These are phyloP conservation scores for Euplagia quadripunctaria DNA, from an alignment of 2,888 invertebrate species.

Conservation along the genomic window DNA sequence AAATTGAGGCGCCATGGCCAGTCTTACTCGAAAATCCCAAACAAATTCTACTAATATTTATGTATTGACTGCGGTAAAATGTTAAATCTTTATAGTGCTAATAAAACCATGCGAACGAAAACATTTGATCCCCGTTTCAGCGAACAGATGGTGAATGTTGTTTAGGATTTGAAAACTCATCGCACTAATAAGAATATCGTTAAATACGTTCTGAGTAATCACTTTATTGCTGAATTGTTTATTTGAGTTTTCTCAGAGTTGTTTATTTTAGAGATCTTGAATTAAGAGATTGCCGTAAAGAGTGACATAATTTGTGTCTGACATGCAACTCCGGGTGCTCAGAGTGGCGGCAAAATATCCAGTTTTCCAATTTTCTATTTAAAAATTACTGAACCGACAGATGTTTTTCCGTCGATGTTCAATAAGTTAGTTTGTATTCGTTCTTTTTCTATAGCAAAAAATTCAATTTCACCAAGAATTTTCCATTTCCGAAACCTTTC, in stretches of 20 bases:
- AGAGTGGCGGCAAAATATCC: background rate
- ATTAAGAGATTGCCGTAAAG: background rate
- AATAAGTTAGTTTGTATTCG: no score
- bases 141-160: constrained; percentile 30
- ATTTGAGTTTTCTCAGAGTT: constrained; percentile 5
- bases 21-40: background rate
- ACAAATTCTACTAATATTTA: constrained; percentile 7
- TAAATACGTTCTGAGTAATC: constrained; percentile 8
- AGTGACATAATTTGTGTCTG: background rate
- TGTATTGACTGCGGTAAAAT: constrained; percentile 12
- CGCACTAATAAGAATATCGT: constrained; percentile 11
- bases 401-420: no score
- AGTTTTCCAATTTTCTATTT: no score
- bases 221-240: constrained; percentile 5
- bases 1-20: background rate
- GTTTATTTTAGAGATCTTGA: background rate
- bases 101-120: constrained; percentile 42
- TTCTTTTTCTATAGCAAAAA: no score
- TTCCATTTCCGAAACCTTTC: no score
- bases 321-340: background rate
- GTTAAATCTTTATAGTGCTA: constrained; percentile 27
- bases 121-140: constrained; percentile 28
- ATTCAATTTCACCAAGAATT: no score
- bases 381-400: no score
- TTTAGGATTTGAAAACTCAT: constrained; percentile 32